Base-by-base conservation (phyloP, 92 coral and sea anemone species). In the Epizoanthus fatuus region DNA sequence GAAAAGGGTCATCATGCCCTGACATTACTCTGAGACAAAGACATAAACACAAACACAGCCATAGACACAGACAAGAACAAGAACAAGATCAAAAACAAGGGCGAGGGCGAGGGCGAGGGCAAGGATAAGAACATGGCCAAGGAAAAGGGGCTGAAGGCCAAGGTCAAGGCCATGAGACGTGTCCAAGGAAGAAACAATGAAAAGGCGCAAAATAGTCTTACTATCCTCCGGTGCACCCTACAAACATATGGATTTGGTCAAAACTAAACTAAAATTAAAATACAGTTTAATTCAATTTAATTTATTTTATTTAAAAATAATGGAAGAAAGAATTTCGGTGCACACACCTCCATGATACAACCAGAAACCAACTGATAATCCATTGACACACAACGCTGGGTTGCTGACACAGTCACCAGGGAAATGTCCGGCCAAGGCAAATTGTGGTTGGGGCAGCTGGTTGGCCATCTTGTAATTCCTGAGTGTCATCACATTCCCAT, bases 291-390 rank as follows among this genome's bases (percentile, higher is more conserved):
- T 17, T 17, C 35, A 60, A 60, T 17, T 17, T 20, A 20, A 60
- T 7, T 12, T 1, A 60, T 4, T 17, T 20, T 3, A 60, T 7
- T 60, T 7, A 4, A 60, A 7, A 6, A 17, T 10, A 17, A 60
- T 60, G 12, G 29, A 60, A 42, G 47, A 42, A 7, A 17, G 66
- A 60, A 17, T 58, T 16, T 58, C 12, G 29, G 8, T 17, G 11
- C 20, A 75, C 81, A n/a, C 39, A 75, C 81, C 81, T 57, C 54
- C 68, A 9, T 57, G 69, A 56, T 75, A 56, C 66, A 75, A 57
- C 81, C 81, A 75, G 20, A 75, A 75, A 3, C 67, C 42, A 16
- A 75, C 81, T 13, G 81, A 75, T 8, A 75, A 5, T n/a, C 81
- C 81, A 4, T 58, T 16, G 8, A 32, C 40, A 25, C 81, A 75